Base-by-base conservation (phyloP, 1,140 invertebrate species). In the Heliothis subflexa region DNA sequence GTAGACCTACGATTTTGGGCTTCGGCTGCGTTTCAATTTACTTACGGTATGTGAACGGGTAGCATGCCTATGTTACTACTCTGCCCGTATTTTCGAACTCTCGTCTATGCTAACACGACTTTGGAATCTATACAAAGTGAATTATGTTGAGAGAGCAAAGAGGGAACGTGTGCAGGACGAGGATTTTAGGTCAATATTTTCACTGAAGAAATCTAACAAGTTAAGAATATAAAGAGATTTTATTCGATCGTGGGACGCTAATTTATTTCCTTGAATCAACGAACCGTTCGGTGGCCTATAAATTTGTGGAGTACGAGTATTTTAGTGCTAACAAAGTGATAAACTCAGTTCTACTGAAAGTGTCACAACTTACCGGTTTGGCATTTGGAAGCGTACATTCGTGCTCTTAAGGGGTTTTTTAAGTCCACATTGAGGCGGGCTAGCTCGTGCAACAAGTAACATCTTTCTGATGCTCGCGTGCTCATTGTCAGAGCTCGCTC, bases 391-490 rank as follows among this genome's bases (percentile, higher is more conserved):
- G 91, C 89, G 55, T 86, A 93, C 75, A 86, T 92, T 33, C 86
- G 81, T 0, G 91, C 91, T 78, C 82, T 86, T 45, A 88, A 82
- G 0, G 87, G 55, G 72, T 92, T 87, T 78, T 90, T 93, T 1
- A 85, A 89, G 21, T 93, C 91, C 10, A 81, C 77, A 50, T 90
- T 80, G 1, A 93, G 76, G 7, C 92, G 88, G 0, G 89, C 88
- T 10, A 94, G 68, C 68, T 94, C 93, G 64, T 93, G 91, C 13
- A 93, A 78, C 18, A 92, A 62, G 78, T 93, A 94, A 62, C 91
- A 94, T 1, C 93, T 86, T 62, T 94, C 93, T 4, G 87, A 75
- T 0, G 84, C 75, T 10, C 89, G 87, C 5, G 78, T 83, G 68
- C 89, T 91, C 18, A 83, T 25, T 7, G 82, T 78, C 14, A 93